Evolutionary conservation across 2,888 invertebrate species (phyloP).

Genomic region (Polietes domitor): DNA sequence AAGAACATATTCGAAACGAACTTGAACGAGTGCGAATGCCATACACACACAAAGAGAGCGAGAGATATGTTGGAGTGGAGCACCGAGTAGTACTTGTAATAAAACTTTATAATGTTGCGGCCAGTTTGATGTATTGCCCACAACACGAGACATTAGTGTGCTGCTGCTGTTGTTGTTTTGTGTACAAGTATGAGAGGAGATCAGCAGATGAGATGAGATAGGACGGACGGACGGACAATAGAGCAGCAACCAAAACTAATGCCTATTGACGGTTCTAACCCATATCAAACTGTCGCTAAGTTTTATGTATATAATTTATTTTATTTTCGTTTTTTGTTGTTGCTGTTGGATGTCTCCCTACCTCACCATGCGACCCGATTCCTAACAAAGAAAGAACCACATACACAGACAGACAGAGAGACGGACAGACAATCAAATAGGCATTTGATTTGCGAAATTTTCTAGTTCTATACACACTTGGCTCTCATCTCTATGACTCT

Average conservation of each 20-base stretch:
- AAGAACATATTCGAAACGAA: constrained; percentile 41
- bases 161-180: background rate
- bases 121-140: constrained; percentile 79
- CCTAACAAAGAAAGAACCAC: too few species aligned
- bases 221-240: constrained; percentile 30
- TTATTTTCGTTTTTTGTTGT: constrained; percentile 37
- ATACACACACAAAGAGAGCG: background rate
- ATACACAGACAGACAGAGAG: too few species aligned
- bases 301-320: constrained; percentile 65
- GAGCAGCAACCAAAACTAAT: constrained; percentile 35
- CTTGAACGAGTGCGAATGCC: constrained; percentile 40
- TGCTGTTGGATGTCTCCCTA: background rate
- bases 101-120: constrained; percentile 74
- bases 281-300: constrained; percentile 67
- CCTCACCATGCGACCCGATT: background rate
- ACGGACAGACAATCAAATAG: constrained; percentile 45
- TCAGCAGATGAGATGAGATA: constrained; percentile 25
- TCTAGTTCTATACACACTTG: background rate
- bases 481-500: background rate
- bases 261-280: constrained; percentile 62
- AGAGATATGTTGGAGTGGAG: background rate
- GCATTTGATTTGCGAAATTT: constrained; percentile 44
- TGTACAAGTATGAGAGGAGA: constrained; percentile 1
- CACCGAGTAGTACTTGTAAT: constrained; percentile 35
- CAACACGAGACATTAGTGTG: constrained; percentile 38